A percentile compares a stretch with the other conserved stretches of the same genome.
phyloP scores from a whole-genome alignment of 2,113 vertebrate species.

The Eptesicus fuscus region DNA sequence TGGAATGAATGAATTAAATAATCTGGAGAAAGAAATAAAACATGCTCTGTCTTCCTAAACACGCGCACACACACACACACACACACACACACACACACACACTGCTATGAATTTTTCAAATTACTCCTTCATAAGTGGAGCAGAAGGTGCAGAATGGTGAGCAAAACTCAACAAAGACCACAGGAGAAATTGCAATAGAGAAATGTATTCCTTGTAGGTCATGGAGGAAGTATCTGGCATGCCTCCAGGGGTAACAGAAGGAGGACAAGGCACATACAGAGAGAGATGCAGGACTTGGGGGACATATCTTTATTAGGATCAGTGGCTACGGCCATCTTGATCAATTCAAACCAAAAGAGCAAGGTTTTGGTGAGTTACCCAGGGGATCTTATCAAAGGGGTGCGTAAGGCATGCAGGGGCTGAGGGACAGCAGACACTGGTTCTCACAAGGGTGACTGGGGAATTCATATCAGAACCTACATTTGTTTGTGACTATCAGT shows the following conservation, averaged over 20 bases:
- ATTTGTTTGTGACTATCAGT: background rate
- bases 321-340: background rate
- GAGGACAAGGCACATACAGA: background rate
- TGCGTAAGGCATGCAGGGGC: accelerated
- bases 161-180: background rate
- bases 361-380: background rate
- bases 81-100: background rate
- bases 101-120: background rate
- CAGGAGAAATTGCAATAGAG: background rate
- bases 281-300: background rate
- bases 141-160: background rate
- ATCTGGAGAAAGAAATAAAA: background rate
- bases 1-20: background rate
- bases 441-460: background rate
- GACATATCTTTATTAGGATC: background rate
- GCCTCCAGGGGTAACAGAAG: accelerated
- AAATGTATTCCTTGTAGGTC: background rate
- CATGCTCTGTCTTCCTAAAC: background rate
- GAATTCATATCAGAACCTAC: background rate
- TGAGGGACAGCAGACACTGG: background rate
- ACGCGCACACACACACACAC: background rate
- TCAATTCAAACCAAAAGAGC: background rate
- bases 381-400: background rate
- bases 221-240: background rate
- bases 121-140: background rate